Base-by-base conservation (phyloP, 1,140 invertebrate genomes). In the Diplogasteroides magnus region DNA sequence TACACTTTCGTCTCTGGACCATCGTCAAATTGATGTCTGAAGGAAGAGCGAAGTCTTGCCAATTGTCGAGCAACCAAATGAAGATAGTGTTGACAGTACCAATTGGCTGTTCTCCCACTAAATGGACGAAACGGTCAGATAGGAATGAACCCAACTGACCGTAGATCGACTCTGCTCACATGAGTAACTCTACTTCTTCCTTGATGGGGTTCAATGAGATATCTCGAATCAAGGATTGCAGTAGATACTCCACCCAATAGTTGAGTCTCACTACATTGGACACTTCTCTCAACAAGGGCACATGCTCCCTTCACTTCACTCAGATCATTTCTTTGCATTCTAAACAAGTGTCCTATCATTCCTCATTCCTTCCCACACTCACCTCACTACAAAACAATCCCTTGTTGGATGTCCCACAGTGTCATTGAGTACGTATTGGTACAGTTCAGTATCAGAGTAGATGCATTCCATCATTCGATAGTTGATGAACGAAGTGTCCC, bases 1-100 rank as follows among this genome's bases (percentile, higher is more conserved):
- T 59, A 71, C 31, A 71, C 69, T 6, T 71, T 71, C 14, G 69
- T 71, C 63, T 71, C 69, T 25, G 69, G 69, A 25, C 69, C 69
- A 29, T 48, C 65, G 13, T 71, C 63, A 56, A 61, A 57, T 57
- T 37, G 57, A 28, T 58, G 65, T 31, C 32, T 56, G 26, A 71
- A 71, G 3, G 63, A 66, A 37, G 65, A 63, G 31, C 69, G 69
- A 15, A 71, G 69, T 59, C 69, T 63, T 29, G 58, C 31, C n/a
- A 71, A 23, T 14, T 71, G 69, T 37, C 69, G 69, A 14, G 65
- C 66, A 29, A 71, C 29, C 27, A 66, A 31, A 37, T 55, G 31
- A 57, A 63, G 63, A 59, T 69, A 71, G 29, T 55, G 37, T 32
- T 61, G 37, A 32, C 67, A 66, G 64, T 71, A 71, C 69, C 69